Evolutionary conservation across 92 coral and sea anemone species (phyloP), one percentile per base, ranked within the genome.

Genomic region (Zoanthus sansibaricus): DNA sequence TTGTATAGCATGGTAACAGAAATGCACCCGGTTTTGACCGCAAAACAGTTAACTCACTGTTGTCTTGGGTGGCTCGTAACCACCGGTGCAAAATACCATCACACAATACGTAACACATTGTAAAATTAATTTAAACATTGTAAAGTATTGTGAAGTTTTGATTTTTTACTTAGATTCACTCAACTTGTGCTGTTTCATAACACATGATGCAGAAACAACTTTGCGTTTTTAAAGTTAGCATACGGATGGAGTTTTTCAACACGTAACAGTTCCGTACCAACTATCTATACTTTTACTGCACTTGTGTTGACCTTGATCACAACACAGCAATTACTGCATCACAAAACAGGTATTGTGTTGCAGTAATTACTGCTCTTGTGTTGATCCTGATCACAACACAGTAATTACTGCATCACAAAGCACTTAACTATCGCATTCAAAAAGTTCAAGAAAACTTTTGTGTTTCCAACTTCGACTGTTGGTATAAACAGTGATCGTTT

Each of bases 11-110:
- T 25, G 71, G 71, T 25, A 64, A 64, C 71, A 25, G 32, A 64
- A 64, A 64, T 64, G 71, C 32, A 64, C 71, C 2, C 71, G 71
- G 71, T 64, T 64, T 64, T 67, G 72, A 67, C 72, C 30, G 72
- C 72, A 7, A 17, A 17, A 67, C 72, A 67, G 72, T 67, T 1
- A 15, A 49, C 54, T 49, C 54, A 32, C 72, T 67, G 72, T 71
- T 71, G 75, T 71, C 42, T 71, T 71, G 75, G 75, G 75, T 71
- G 75, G 75, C 75, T 71, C 75, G 47, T 71, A 71, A 71, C 75
- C 75, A 71, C 75, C 75, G 75, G 75, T 71, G 75, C 75, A 71
- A 18, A 71, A 71, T 71, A 44, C 75, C 75, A 71, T 30, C 75
- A 30, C 45, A 31, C 75, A 30, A 71, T 18, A 71, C 64, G 64